phyloP scores from a whole-genome alignment of 23 tunicate species.

The Trididemnum nubilum region DNA sequence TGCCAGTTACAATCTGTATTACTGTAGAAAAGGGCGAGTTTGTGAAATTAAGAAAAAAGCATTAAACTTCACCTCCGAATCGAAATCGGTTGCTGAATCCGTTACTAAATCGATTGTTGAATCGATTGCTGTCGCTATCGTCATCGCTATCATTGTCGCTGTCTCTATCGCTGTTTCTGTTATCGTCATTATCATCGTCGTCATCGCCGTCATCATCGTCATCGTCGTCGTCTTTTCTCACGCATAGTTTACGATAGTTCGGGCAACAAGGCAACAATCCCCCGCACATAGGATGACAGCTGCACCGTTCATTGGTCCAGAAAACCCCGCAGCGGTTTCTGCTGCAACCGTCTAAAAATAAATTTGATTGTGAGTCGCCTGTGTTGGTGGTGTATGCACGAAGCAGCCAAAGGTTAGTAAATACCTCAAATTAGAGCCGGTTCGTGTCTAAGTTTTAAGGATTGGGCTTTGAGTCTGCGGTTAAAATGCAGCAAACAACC shows the following conservation, averaged over 20 bases:
- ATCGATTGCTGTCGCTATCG: not conserved
- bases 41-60: no score
- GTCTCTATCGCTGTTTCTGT: not conserved
- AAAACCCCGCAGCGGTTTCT: not conserved
- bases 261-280: not conserved
- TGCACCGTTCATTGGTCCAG: not conserved
- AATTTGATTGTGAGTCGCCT: not conserved
- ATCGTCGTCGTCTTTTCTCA: not conserved
- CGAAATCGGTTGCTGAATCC: no score
- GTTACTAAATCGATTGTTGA: no score
- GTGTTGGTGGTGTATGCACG: no score
- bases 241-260: not conserved
- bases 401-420: no score
- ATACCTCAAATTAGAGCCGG: no score
- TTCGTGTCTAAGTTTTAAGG: no score
- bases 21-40: no score
- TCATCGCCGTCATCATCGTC: conserved; percentile 1
- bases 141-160: conserved; percentile 1
- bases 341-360: not conserved
- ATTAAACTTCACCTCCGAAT: no score
- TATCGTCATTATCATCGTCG: not conserved
- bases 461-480: no score
- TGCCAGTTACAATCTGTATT: no score
- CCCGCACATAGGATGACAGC: not conserved
- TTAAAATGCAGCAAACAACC: no score